A percentile compares a stretch with the other conserved stretches of the same genome.
Evolutionary conservation across 2,888 invertebrate genomes (phyloP).

Genomic region (Cheilosia soror): DNA sequence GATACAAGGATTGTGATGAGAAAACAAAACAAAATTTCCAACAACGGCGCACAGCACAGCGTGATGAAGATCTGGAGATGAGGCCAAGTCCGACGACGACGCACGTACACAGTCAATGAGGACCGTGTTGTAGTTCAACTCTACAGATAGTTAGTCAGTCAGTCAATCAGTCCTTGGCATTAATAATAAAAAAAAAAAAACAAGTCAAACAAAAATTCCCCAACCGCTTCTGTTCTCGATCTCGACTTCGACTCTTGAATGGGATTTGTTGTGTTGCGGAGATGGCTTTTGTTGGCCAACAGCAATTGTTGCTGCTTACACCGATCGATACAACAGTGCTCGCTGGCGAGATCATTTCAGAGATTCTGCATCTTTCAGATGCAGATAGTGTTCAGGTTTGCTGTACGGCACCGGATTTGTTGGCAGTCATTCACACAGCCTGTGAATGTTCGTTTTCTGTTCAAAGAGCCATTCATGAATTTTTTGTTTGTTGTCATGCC

Average conservation of each 20-base stretch:
- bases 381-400: constrained; percentile 57
- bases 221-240: constrained; percentile 45
- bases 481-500: constrained; percentile 9
- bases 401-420: constrained; percentile 38
- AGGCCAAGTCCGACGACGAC: constrained; percentile 31
- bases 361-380: constrained; percentile 58
- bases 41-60: constrained; percentile 10
- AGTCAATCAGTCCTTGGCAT: constrained; percentile 66
- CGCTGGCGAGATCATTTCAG: constrained; percentile 27
- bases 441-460: constrained; percentile 32
- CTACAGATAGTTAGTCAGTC: constrained; percentile 34
- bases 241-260: constrained; percentile 39
- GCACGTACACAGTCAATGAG: constrained; percentile 39
- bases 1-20: constrained; percentile 40
- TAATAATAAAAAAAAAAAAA: constrained; percentile 29
- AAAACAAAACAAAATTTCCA: neutral
- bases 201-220: neutral
- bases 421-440: constrained; percentile 44
- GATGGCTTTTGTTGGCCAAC: constrained; percentile 36
- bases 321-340: constrained; percentile 6
- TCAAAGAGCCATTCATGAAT: constrained; percentile 58
- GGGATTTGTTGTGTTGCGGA: constrained; percentile 38
- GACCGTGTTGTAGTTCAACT: constrained; percentile 37
- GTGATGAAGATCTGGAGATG: constrained; percentile 35
- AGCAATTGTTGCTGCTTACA: constrained; percentile 36